Conservation (phyloP, 2,113 vertebrate species). For the Pachycephala philippinensis region DNA sequence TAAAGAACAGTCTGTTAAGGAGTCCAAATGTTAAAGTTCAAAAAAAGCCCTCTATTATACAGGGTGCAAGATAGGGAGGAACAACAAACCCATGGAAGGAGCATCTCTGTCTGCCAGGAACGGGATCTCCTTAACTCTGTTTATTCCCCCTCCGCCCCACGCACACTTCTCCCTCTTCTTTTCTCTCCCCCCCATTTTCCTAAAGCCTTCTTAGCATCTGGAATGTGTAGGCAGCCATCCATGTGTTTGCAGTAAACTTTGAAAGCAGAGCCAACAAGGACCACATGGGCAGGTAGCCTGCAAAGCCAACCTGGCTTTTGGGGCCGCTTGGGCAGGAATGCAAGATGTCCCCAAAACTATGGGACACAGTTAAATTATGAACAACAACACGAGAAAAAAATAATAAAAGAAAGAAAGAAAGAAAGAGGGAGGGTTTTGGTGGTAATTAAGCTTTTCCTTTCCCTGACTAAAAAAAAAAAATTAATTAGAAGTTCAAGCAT, state of each 20-base stretch:
- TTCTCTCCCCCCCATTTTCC: neutral
- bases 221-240: conserved; percentile 44
- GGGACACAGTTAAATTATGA: neutral
- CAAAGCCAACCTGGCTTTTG: neutral
- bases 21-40: conserved; percentile 60
- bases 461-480: neutral
- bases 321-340: neutral
- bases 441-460: conserved; percentile 45
- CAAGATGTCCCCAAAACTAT: neutral
- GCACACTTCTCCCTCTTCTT: neutral
- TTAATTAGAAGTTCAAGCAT: conserved; percentile 58
- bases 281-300: conserved; percentile 47
- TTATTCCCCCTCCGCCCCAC: neutral
- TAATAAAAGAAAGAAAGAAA: neutral
- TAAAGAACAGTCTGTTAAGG: conserved; percentile 60
- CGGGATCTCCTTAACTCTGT: neutral
- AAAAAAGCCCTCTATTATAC: conserved; percentile 33
- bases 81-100: neutral
- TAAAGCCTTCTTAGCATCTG: conserved; percentile 31
- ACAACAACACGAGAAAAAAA: neutral
- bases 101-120: neutral
- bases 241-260: conserved; percentile 55
- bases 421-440: neutral
- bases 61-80: neutral
- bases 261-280: conserved; percentile 24